phyloP scores from a whole-genome alignment of 2,888 invertebrate genomes.

The Tinea trinotella region DNA sequence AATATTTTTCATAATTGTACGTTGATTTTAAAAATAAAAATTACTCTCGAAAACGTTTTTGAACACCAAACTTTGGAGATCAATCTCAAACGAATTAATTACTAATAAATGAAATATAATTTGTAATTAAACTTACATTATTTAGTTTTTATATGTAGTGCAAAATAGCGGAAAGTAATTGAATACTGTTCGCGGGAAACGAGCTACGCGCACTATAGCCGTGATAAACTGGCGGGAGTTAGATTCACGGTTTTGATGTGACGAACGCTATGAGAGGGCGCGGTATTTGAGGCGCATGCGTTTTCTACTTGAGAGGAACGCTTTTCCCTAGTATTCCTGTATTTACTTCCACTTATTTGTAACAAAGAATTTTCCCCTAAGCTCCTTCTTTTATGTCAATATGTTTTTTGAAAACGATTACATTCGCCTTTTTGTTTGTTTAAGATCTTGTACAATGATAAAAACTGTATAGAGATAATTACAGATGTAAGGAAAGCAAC shows the following conservation, averaged over 20 bases:
- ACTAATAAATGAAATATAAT: not conserved
- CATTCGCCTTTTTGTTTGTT: no score
- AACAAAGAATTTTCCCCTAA: not conserved
- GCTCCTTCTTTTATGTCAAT: no score
- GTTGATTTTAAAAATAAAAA: no score
- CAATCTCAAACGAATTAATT: no score
- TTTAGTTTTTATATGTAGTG: not conserved
- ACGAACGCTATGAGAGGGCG: constrained; percentile 9
- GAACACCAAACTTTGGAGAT: no score
- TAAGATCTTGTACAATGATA: no score
- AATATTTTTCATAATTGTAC: not conserved
- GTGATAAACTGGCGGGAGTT: constrained; percentile 7
- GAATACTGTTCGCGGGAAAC: not conserved
- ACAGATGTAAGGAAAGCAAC: no score
- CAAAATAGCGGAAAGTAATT: not conserved
- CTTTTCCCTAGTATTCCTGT: not conserved
- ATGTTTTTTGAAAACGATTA: no score
- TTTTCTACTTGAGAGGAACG: not conserved
- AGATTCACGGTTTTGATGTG: not conserved
- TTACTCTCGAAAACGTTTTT: no score
- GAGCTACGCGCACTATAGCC: not conserved
- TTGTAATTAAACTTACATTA: not conserved
- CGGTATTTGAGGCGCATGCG: constrained; percentile 8
- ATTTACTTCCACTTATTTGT: not conserved
- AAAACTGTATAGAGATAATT: no score